A percentile compares a stretch with the other conserved stretches of the same genome.
These are phyloP conservation scores for Lipophrys pholis DNA, from an alignment of 2,113 vertebrate species.

Conservation along the genomic window DNA sequence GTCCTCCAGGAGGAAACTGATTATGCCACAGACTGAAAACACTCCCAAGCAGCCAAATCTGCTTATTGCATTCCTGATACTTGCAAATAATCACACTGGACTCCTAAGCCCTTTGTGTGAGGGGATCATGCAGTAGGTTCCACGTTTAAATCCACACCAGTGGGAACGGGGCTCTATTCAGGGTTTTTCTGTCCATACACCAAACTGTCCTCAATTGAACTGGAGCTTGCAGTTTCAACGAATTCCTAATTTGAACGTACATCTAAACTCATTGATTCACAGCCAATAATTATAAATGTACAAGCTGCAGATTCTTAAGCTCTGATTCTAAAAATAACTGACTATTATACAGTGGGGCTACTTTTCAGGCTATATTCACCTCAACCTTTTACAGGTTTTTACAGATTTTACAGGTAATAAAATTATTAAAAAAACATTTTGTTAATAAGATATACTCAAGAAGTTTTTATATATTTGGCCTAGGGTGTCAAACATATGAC, in stretches of 20 bases:
- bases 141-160: constrained; percentile 35
- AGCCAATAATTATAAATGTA: too few species aligned
- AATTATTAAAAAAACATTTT: too few species aligned
- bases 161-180: constrained; percentile 38
- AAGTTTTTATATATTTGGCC: too few species aligned
- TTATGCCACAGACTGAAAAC: constrained; percentile 59
- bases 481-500: too few species aligned
- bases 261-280: too few species aligned
- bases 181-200: constrained; percentile 20
- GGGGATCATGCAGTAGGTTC: constrained; percentile 45
- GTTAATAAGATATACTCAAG: too few species aligned
- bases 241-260: constrained; percentile 2
- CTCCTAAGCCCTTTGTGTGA: constrained; percentile 56
- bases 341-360: too few species aligned
- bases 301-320: too few species aligned
- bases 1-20: constrained; percentile 30
- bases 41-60: constrained; percentile 60
- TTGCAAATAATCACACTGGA: constrained; percentile 57
- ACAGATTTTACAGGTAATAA: too few species aligned
- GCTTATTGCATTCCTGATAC: constrained; percentile 74
- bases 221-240: constrained; percentile 7
- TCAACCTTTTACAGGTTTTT: too few species aligned
- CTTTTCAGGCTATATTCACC: too few species aligned
- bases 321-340: too few species aligned
- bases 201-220: constrained; percentile 46